These are phyloP conservation scores for Ladona fulva DNA, from an alignment of 1,140 invertebrate species.

Conservation along the genomic window DNA sequence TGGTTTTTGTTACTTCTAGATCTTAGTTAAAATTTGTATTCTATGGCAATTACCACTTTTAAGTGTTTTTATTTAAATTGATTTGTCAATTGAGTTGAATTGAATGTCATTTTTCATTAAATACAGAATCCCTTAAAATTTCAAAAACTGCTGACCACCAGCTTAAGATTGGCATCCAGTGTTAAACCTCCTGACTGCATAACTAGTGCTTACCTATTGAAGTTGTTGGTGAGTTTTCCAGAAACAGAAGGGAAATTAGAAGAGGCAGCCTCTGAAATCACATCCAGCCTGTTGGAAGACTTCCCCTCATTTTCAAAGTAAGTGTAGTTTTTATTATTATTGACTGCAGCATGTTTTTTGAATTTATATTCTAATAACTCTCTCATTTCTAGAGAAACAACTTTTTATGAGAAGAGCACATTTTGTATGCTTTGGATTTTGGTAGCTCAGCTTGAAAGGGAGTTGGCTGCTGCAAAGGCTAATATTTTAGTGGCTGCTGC, in stretches of 20 bases:
- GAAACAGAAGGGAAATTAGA: constrained; percentile 28
- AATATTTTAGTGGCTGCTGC: constrained; percentile 54
- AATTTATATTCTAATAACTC: constrained; percentile 22
- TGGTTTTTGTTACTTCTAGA: too few relatives aligned
- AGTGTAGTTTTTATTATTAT: too few relatives aligned
- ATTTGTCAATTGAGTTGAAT: too few relatives aligned
- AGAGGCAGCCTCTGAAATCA: neutral
- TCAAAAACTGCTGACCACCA: constrained; percentile 37
- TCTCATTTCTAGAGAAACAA: constrained; percentile 26
- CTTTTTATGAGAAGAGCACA: constrained; percentile 12
- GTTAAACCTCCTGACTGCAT: constrained; percentile 68
- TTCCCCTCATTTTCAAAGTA: too few relatives aligned
- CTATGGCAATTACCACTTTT: too few relatives aligned
- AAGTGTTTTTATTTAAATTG: too few relatives aligned
- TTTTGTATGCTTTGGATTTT: constrained; percentile 20
- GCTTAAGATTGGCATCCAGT: constrained; percentile 52
- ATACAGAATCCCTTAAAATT: constrained; percentile 14
- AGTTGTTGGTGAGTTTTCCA: constrained; percentile 41
- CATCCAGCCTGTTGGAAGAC: neutral
- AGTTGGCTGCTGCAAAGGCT: constrained; percentile 44
- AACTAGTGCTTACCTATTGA: constrained; percentile 64
- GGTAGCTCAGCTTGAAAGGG: constrained; percentile 34
- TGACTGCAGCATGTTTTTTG: too few relatives aligned
- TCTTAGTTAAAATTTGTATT: too few relatives aligned
- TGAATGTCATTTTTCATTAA: too few relatives aligned